A percentile compares a stretch with the other conserved stretches of the same genome.
phyloP scores from a whole-genome alignment of 2,797 vertebrate species.

The Myotis vivesi region DNA sequence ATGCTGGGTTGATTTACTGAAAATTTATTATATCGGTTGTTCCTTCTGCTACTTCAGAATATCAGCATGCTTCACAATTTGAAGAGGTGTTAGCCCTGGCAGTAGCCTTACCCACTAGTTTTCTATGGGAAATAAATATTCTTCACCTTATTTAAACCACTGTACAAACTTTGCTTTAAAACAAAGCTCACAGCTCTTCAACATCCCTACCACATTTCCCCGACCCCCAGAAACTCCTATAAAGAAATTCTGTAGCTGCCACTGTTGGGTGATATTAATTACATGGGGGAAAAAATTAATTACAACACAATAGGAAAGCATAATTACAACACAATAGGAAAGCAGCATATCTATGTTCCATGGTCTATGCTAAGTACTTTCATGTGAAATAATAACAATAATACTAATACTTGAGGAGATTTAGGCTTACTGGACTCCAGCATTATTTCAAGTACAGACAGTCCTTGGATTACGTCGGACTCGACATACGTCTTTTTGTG shows the following conservation, averaged over 20 bases:
- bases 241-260: not conserved
- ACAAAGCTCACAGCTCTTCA: not conserved
- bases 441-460: not conserved
- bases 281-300: not conserved
- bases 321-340: not conserved
- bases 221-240: not conserved
- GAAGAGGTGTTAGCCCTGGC: not conserved
- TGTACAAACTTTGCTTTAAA: not conserved
- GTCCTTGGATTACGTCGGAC: no score
- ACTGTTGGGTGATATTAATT: not conserved
- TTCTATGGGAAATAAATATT: slow-evolving; percentile 11
- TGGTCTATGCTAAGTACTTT: not conserved
- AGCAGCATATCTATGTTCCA: not conserved
- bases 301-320: not conserved
- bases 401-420: not conserved
- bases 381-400: not conserved
- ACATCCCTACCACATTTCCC: not conserved
- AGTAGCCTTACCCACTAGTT: not conserved
- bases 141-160: not conserved
- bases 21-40: not conserved
- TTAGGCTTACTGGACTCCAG: not conserved
- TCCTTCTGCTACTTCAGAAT: not conserved
- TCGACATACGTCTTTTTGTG: no score
- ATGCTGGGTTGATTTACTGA: not conserved
- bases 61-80: not conserved